Evolutionary conservation across 2,797 vertebrate genomes (phyloP), one percentile per base, ranked within the genome.

Genomic region (Linurgus olivaceus): DNA sequence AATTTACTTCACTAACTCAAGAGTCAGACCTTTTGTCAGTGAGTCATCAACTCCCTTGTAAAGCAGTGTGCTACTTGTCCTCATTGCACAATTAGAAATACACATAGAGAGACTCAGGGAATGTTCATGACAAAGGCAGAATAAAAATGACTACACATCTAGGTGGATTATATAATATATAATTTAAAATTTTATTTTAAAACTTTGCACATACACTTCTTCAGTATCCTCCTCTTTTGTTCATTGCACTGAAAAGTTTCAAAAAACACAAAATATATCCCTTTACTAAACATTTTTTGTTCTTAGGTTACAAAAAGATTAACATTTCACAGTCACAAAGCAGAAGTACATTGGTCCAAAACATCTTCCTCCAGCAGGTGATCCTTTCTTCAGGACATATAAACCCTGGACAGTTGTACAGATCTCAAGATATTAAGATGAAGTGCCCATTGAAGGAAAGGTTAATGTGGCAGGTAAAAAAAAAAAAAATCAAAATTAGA

Each of bases 251-350:
- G 97, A 97, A 98, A 95, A 97, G 94, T 98, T 98, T 97, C 95
- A 98, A 98, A 98, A 98, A 97, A 94, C 98, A 97, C 95, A 98
- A 98, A 98, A 98, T 98, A 98, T 96, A 95, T 98, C 93, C 97
- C 97, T 98, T 94, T 97, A 97, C 97, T 89, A 96, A 91, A 97
- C 97, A 93, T 78, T 96, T 97, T 97, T 97, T 97, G 95, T 94
- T 97, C 96, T 95, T 76, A 95, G 96, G 92, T 97, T 98, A 98
- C 98, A 98, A 99, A 98, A 98, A 98, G 97, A 89, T 97, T 96
- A 97, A 97, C 97, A 97, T 97, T 98, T 98, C 98, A 98, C 98
- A 98, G 98, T 99, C 98, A 99, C 98, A 98, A 98, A 98, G 96
- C 96, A 94, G 95, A 97, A 96, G 87, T 96, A 97, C 95, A 97